Evolutionary conservation across 2,888 invertebrate species (phyloP), one percentile per base, ranked within the genome.

Genomic region (Physocephala rufipes): DNA sequence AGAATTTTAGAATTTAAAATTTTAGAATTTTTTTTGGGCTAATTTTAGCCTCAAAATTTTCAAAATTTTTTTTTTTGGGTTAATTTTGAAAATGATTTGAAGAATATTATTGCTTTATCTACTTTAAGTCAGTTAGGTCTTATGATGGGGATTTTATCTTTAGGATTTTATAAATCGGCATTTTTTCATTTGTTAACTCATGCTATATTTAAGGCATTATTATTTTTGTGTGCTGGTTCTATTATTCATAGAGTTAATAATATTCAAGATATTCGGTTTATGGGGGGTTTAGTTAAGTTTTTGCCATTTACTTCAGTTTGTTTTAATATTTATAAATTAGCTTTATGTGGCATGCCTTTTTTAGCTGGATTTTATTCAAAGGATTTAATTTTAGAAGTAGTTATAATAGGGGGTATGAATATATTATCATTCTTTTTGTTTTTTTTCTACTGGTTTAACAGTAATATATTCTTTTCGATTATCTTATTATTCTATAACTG

Each of bases 61-160:
- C n/a, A n/a, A n/a, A n/a, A n/a, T n/a, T n/a, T n/a, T n/a, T n/a
- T n/a, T n/a, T n/a, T 90, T 80, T 87, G 88, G 0, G 90, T 90
- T 77, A 89, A 88, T 88, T 90, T 88, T 89, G 90, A 90, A 74
- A 89, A 86, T 78, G 92, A 92, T 87, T 87, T 91, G 82, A 93
- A 93, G 85, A 93, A 92, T 87, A 91, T 92, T 89, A 91, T 93
- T 91, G 92, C 92, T 81, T 87, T 91, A 81, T 92, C 92, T 1
- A 92, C 92, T 76, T 88, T 93, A 85, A 92, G 92, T 1, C 93
- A 93, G 82, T 87, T 93, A 82, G 92, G 92, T 0, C 88, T 93
- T 82, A 92, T 93, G 88, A 90, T 92, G 84, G 88, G 89, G 85
- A 87, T 88, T 86, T 87, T 92, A 83, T 87, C 88, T 1, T 83